These are phyloP conservation scores for Sycobia sp. DNA, from an alignment of 1,140 invertebrate genomes.

Conservation along the genomic window DNA sequence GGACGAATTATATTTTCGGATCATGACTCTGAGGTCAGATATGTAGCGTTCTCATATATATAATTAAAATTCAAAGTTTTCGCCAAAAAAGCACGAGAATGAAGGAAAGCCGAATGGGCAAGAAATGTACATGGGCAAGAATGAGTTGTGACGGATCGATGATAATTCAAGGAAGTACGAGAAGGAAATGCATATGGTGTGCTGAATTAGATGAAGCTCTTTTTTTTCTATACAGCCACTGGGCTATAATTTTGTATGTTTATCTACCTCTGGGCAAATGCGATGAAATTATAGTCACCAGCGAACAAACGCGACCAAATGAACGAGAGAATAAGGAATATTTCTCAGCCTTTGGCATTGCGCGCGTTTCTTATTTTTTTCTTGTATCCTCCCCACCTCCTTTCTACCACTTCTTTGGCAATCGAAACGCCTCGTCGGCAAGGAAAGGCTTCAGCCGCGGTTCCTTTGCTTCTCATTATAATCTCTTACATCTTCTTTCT, in stretches of 20 bases:
- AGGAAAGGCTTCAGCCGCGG: background rate
- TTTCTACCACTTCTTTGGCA: background rate
- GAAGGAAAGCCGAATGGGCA: no score
- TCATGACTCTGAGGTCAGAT: no score
- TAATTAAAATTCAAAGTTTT: no score
- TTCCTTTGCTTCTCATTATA: no score
- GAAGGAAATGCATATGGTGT: no score
- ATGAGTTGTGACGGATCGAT: background rate
- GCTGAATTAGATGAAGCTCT: background rate
- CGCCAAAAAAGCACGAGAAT: no score
- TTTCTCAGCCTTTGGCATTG: background rate
- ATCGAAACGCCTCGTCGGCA: background rate
- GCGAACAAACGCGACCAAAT: background rate
- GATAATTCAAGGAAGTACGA: background rate
- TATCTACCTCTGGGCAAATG: background rate
- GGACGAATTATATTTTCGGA: slow-evolving; percentile 2
- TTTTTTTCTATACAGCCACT: background rate
- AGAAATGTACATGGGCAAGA: background rate
- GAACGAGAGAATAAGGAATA: background rate
- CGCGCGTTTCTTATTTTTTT: no score
- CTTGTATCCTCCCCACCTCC: no score
- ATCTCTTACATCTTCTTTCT: background rate
- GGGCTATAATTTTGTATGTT: background rate
- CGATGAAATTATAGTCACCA: slow-evolving; percentile 6
- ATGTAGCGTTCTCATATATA: no score